Conservation (phyloP, 2,797 vertebrate genomes). For the Sarcoramphus papa region DNA sequence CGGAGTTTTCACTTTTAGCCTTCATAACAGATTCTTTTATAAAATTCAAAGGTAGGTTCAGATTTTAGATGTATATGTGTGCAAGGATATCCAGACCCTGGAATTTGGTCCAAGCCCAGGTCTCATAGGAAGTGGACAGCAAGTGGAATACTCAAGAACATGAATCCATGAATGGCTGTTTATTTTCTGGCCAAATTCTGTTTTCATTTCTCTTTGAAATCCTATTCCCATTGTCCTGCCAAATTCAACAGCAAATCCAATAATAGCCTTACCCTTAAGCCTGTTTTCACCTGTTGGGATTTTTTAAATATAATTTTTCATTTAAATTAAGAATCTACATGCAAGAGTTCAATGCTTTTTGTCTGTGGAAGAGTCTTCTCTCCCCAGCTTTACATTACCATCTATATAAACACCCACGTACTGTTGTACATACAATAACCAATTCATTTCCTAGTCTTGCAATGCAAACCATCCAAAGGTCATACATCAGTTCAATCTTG, state of each 20-base stretch:
- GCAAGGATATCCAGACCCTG: not conserved
- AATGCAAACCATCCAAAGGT: not conserved
- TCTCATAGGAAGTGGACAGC: not conserved
- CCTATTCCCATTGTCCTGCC: not conserved
- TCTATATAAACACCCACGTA: not conserved
- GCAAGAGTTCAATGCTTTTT: not conserved
- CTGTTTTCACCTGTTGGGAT: not conserved
- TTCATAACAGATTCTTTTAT: not conserved
- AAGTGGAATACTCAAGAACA: not conserved
- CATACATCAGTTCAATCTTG: not conserved
- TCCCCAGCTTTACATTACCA: not conserved
- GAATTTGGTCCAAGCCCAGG: not conserved
- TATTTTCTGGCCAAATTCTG: slow-evolving; percentile 3
- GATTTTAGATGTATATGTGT: not conserved
- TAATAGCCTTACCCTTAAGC: not conserved
- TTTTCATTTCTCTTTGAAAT: slow-evolving; percentile 7
- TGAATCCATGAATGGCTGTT: not conserved
- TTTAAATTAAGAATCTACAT: not conserved
- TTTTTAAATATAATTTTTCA: not conserved
- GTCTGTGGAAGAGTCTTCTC: not conserved
- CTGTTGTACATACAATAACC: not conserved
- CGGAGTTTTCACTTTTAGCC: not conserved
- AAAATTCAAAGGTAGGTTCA: not conserved
- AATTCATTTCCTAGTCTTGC: not conserved
- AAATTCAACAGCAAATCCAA: not conserved